Conservation (phyloP, 1,140 invertebrate species). For the Trissolcus basalis region DNA sequence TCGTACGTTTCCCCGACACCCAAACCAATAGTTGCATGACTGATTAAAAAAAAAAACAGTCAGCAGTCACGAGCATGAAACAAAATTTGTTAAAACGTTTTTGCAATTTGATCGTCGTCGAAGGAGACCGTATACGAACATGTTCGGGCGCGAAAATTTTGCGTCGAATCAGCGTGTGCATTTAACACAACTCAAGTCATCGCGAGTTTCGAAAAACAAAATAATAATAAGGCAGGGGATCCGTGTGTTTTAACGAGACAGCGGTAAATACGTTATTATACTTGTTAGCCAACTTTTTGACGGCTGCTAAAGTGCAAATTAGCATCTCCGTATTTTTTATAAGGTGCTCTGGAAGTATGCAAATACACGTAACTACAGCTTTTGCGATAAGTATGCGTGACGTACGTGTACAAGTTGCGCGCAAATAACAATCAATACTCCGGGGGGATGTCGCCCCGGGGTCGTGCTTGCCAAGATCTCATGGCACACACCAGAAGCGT, state of each 20-base stretch:
- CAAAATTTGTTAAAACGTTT: background rate
- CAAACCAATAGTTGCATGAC: no score
- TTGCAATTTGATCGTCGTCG: background rate
- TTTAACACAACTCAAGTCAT: slow-evolving; percentile 15
- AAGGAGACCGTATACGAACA: no score
- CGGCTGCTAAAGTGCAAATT: slow-evolving; percentile 56
- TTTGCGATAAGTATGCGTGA: slow-evolving; percentile 54
- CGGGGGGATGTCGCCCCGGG: slow-evolving; percentile 20
- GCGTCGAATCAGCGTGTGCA: slow-evolving; percentile 27
- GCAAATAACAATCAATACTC: slow-evolving; percentile 57
- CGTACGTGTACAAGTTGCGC: slow-evolving; percentile 44
- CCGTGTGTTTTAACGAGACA: slow-evolving; percentile 46
- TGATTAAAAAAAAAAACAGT: no score
- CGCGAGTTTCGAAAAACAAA: background rate
- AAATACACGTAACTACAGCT: slow-evolving; percentile 55
- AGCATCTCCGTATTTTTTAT: slow-evolving; percentile 45
- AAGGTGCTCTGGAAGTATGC: slow-evolving; percentile 45
- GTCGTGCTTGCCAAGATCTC: slow-evolving; percentile 20
- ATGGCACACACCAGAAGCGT: slow-evolving; percentile 32
- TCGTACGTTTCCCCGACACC: no score
- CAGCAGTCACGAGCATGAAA: background rate
- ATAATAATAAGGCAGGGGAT: slow-evolving; percentile 18
- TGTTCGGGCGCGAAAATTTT: slow-evolving; percentile 32
- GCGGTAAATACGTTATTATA: slow-evolving; percentile 56
- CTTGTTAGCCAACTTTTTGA: slow-evolving; percentile 52